A percentile compares a stretch with the other conserved stretches of the same genome.
Conservation (phyloP, 2,113 vertebrate genomes). For the Myocastor coypus region DNA sequence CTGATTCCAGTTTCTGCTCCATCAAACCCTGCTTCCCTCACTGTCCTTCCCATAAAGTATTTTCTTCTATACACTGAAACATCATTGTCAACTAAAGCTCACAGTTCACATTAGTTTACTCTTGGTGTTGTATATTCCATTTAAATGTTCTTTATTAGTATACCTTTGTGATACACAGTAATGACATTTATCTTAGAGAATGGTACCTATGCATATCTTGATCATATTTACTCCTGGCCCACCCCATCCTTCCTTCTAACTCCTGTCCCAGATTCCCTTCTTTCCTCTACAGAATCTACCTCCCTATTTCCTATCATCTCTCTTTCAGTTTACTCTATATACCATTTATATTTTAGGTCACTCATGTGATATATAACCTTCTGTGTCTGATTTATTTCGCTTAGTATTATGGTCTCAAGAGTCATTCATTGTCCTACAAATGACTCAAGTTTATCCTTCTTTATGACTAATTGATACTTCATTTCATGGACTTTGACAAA, state of each 20-base stretch:
- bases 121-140: neutral
- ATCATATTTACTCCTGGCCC: neutral
- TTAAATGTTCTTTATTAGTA: neutral
- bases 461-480: neutral
- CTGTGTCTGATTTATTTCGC: neutral
- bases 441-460: neutral
- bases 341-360: neutral
- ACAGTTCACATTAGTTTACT: neutral
- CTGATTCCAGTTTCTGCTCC: neutral
- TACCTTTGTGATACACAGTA: neutral
- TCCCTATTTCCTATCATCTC: neutral
- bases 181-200: neutral
- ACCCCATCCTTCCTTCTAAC: neutral
- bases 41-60: neutral
- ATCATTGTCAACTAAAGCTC: neutral
- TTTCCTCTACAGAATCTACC: neutral
- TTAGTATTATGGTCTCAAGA: neutral
- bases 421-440: neutral
- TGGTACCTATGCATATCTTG: neutral
- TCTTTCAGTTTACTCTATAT: neutral
- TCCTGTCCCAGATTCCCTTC: neutral
- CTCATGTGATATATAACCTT: neutral
- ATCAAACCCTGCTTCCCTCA: neutral
- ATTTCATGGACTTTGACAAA: conserved; percentile 6
- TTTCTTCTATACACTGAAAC: neutral